A percentile compares a stretch with the other conserved stretches of the same genome.
These are phyloP conservation scores for Rhagium mordax DNA, from an alignment of 2,888 invertebrate species.

Conservation along the genomic window DNA sequence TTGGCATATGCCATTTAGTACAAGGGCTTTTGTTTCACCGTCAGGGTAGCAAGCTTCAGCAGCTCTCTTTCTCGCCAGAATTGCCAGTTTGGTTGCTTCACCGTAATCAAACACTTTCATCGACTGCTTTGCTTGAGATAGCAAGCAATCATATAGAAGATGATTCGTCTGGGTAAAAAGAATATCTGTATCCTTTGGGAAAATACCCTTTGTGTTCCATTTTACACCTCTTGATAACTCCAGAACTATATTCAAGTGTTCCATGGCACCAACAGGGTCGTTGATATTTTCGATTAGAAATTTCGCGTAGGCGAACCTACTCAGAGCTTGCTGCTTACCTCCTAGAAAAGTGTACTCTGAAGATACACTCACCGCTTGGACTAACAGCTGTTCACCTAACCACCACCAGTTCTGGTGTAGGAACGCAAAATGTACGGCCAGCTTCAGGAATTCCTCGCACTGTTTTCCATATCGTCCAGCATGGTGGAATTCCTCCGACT, in stretches of 20 bases:
- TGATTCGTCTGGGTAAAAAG: slow-evolving; percentile 71
- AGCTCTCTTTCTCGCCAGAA: slow-evolving; percentile 73
- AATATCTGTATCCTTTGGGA: slow-evolving; percentile 60
- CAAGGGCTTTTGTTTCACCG: slow-evolving; percentile 72
- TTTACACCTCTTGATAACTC: slow-evolving; percentile 63
- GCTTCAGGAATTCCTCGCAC: slow-evolving; percentile 67
- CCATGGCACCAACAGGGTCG: slow-evolving; percentile 57
- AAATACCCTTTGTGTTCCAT: slow-evolving; percentile 62
- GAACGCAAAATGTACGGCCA: slow-evolving; percentile 69
- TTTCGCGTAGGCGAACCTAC: slow-evolving; percentile 72
- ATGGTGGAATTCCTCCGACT: slow-evolving; percentile 55
- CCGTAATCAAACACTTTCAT: slow-evolving; percentile 66
- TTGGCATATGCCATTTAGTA: slow-evolving; percentile 73
- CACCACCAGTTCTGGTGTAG: slow-evolving; percentile 69
- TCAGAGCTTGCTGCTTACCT: slow-evolving; percentile 71
- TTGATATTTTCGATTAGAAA: slow-evolving; percentile 73
- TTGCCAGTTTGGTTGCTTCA: slow-evolving; percentile 70
- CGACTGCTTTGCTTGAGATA: slow-evolving; percentile 67
- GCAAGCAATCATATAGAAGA: slow-evolving; percentile 69
- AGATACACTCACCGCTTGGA: slow-evolving; percentile 70
- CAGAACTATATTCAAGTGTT: slow-evolving; percentile 56
- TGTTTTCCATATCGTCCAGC: slow-evolving; percentile 52
- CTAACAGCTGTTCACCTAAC: slow-evolving; percentile 74
- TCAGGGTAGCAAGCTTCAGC: slow-evolving; percentile 70
- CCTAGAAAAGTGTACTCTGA: slow-evolving; percentile 70